Conservation (phyloP, 2,888 invertebrate species). For the Lasioglossum villosulum region DNA sequence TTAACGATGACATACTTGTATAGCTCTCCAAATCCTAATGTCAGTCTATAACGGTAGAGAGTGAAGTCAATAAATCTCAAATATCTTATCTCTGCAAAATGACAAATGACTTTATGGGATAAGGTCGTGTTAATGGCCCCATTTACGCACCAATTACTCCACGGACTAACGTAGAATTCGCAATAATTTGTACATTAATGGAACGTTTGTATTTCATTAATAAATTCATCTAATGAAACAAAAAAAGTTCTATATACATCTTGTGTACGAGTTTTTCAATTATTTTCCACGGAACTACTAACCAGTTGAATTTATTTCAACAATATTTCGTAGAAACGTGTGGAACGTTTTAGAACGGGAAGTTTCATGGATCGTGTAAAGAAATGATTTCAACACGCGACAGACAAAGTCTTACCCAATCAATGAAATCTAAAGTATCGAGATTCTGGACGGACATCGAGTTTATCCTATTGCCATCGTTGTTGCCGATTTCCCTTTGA, state of each 20-base stretch:
- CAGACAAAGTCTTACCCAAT: constrained; percentile 90
- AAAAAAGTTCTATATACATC: neutral
- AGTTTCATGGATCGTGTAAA: constrained; percentile 8
- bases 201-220: neutral
- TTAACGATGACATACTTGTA: constrained; percentile 89
- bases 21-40: constrained; percentile 91
- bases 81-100: constrained; percentile 61
- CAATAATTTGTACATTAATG: constrained; percentile 18
- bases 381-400: neutral
- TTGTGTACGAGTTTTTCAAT: neutral
- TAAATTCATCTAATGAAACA: neutral
- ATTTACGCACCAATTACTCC: constrained; percentile 13
- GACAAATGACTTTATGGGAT: constrained; percentile 54
- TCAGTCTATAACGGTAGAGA: constrained; percentile 86
- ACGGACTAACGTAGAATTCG: constrained; percentile 3
- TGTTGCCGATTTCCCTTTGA: constrained; percentile 84
- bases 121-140: neutral
- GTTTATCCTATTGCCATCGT: constrained; percentile 87
- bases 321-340: neutral
- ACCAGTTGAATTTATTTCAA: neutral
- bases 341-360: neutral
- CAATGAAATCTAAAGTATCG: constrained; percentile 93
- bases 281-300: neutral
- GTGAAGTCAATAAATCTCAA: constrained; percentile 63
- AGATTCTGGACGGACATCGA: constrained; percentile 89